phyloP scores from a whole-genome alignment of 1,140 invertebrate species.

The Dinothrombium tinctorium region DNA sequence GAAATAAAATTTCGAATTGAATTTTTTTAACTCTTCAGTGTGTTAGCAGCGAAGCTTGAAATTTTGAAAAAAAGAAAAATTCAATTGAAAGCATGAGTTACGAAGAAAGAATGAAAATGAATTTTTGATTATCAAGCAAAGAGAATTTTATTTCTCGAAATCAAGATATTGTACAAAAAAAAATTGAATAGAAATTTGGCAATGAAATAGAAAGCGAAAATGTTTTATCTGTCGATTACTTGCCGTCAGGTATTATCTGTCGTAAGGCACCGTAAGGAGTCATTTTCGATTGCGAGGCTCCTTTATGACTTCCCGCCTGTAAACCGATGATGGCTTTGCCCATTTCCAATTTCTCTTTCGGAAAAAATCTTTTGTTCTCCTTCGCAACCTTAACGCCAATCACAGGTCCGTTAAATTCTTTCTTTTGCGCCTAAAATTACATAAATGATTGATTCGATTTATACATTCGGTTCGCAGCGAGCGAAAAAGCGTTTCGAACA shows the following conservation, averaged over 20 bases:
- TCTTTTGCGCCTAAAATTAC: slow-evolving; percentile 27
- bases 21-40: too few species aligned
- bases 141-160: too few species aligned
- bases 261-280: slow-evolving; percentile 28
- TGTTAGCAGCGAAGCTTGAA: too few species aligned
- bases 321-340: slow-evolving; percentile 28
- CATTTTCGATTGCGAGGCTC: slow-evolving; percentile 30
- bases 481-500: neutral
- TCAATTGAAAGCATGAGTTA: too few species aligned
- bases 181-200: too few species aligned
- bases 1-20: too few species aligned
- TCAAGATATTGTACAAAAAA: too few species aligned
- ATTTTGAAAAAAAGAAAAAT: too few species aligned
- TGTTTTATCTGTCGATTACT: too few species aligned
- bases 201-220: too few species aligned
- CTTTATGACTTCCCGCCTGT: slow-evolving; percentile 29
- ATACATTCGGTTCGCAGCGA: slow-evolving; percentile 1
- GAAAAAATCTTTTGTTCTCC: slow-evolving; percentile 27
- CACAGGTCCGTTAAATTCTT: slow-evolving; percentile 23
- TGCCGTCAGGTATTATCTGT: slow-evolving; percentile 28
- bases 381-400: slow-evolving; percentile 31
- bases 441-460: slow-evolving; percentile 1
- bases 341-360: slow-evolving; percentile 24
- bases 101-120: too few species aligned
- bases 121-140: too few species aligned